A percentile compares a stretch with the other conserved stretches of the same genome.
Evolutionary conservation across 2,888 invertebrate genomes (phyloP).

Genomic region (Antitype chi): DNA sequence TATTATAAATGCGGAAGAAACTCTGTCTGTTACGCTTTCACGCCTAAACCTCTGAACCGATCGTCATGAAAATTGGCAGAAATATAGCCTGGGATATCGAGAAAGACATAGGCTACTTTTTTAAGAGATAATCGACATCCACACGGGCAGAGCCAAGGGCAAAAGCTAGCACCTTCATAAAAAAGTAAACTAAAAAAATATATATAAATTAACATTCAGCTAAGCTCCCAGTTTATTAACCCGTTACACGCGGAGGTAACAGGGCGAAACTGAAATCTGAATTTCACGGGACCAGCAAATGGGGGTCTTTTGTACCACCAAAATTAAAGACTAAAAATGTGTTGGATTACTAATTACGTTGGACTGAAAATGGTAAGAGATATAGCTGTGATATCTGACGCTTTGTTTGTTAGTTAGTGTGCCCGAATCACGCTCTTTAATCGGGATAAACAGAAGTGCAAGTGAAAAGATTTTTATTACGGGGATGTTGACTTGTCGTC

Average conservation of each 20-base stretch:
- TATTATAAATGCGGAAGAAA: too few relatives aligned
- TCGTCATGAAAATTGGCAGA: too few relatives aligned
- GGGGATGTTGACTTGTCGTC: background rate
- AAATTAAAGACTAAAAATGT: conserved; percentile 71
- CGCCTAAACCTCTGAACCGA: too few relatives aligned
- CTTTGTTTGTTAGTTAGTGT: conserved; percentile 10
- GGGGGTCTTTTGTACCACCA: conserved; percentile 64
- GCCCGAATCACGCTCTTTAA: background rate
- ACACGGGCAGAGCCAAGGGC: too few relatives aligned
- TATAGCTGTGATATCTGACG: conserved; percentile 35
- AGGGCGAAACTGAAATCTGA: conserved; percentile 74
- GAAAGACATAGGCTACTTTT: too few relatives aligned
- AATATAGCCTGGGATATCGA: too few relatives aligned
- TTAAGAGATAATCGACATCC: too few relatives aligned
- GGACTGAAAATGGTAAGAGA: conserved; percentile 35
- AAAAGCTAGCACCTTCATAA: conserved; percentile 29
- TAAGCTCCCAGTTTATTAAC: conserved; percentile 69
- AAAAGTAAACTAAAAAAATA: conserved; percentile 43
- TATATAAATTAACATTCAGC: conserved; percentile 66
- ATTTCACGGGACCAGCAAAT: conserved; percentile 73
- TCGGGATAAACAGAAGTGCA: background rate
- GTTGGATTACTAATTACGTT: conserved; percentile 67
- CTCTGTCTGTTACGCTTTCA: too few relatives aligned
- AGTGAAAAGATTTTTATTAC: background rate
- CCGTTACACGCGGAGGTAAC: conserved; percentile 72